These are phyloP conservation scores for Scotopteryx bipunctaria DNA, from an alignment of 2,888 invertebrate genomes.

Conservation along the genomic window DNA sequence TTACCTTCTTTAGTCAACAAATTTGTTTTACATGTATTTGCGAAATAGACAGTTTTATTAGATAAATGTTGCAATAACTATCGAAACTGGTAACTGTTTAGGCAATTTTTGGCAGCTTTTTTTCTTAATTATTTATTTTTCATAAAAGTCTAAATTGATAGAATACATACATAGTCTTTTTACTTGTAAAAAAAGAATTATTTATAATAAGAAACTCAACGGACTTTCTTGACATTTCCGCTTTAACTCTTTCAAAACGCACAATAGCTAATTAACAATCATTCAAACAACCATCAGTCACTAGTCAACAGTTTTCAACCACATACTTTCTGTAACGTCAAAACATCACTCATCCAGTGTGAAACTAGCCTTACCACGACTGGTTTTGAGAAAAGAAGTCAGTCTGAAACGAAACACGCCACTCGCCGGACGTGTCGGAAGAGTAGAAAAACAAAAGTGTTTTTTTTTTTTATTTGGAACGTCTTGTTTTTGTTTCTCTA, in stretches of 20 bases:
- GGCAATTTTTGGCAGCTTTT: no score
- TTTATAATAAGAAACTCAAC: no score
- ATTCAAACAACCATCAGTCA: constrained; percentile 8
- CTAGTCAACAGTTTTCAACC: constrained; percentile 59
- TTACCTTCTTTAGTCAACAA: no score
- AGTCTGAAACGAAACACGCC: constrained; percentile 57
- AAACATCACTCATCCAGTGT: constrained; percentile 47
- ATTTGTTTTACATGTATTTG: no score
- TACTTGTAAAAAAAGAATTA: no score
- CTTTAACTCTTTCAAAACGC: neutral
- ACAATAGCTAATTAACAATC: neutral
- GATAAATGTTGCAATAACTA: no score
- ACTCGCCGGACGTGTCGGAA: constrained; percentile 45
- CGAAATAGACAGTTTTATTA: no score
- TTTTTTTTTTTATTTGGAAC: constrained; percentile 32
- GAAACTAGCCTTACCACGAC: constrained; percentile 54
- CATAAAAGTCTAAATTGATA: no score
- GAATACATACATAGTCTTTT: no score
- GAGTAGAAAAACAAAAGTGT: constrained; percentile 38
- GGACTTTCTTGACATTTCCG: no score
- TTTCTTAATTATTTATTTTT: no score
- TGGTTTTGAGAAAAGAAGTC: constrained; percentile 66
- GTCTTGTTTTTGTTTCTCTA: constrained; percentile 32
- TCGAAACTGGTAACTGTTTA: no score
- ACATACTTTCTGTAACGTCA: constrained; percentile 57